Conservation (phyloP, 2,113 vertebrate genomes). For the Dipodomys merriami region DNA sequence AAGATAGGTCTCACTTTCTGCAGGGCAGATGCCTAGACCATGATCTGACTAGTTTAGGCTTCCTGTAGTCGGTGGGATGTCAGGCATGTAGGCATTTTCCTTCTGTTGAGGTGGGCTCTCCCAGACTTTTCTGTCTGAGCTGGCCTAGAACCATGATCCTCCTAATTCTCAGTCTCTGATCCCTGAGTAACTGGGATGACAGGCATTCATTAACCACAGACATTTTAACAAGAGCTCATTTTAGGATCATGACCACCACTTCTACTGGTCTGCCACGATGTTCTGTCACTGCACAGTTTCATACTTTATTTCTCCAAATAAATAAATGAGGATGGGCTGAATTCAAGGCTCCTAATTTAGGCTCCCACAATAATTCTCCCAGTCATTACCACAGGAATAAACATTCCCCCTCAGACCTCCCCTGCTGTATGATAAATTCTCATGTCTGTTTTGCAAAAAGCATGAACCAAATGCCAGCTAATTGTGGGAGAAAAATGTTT, state of each 20-base stretch:
- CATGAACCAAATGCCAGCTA: background rate
- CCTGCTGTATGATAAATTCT: background rate
- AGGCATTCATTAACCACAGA: background rate
- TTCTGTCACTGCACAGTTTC: background rate
- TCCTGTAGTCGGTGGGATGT: too few species aligned
- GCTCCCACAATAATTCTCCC: background rate
- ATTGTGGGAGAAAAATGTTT: background rate
- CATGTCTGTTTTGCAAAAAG: fast-evolving
- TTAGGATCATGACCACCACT: background rate
- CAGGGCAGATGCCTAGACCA: too few species aligned
- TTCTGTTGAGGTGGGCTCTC: too few species aligned
- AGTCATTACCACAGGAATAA: background rate
- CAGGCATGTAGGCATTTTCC: too few species aligned
- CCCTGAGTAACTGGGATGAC: too few species aligned
- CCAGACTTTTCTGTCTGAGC: too few species aligned
- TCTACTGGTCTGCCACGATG: background rate
- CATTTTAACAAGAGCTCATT: background rate
- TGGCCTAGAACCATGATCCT: too few species aligned
- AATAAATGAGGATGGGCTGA: background rate
- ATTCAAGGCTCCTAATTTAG: background rate
- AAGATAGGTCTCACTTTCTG: too few species aligned
- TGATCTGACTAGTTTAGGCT: too few species aligned
- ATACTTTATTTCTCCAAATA: background rate
- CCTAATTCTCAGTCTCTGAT: too few species aligned
- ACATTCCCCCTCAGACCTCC: background rate